phyloP scores from a whole-genome alignment of 2,888 invertebrate species.

The Zaprionus obscuricornis region DNA sequence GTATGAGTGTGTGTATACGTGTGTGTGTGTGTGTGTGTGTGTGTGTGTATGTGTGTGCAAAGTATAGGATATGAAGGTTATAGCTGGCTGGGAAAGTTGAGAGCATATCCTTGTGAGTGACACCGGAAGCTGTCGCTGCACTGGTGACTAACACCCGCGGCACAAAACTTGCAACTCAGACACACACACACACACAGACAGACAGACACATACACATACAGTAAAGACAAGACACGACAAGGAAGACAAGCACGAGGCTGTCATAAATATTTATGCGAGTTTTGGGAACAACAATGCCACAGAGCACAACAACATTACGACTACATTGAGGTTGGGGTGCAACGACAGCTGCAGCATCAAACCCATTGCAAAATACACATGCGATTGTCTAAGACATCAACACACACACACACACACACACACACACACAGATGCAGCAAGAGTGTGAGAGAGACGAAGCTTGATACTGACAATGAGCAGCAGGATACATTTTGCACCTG shows the following conservation, averaged over 20 bases:
- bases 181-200: neutral
- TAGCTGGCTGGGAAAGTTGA: conserved; percentile 6
- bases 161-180: conserved; percentile 55
- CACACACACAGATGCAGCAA: conserved; percentile 40
- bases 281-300: conserved; percentile 80
- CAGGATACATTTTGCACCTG: conserved; percentile 66
- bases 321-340: conserved; percentile 24
- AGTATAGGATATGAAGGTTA: neutral
- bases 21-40: neutral
- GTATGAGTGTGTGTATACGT: neutral
- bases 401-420: conserved; percentile 25
- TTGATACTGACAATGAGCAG: conserved; percentile 76
- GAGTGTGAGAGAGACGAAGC: too few relatives aligned
- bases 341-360: conserved; percentile 1
- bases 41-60: neutral
- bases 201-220: too few relatives aligned
- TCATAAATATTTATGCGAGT: conserved; percentile 83
- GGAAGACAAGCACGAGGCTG: conserved; percentile 66
- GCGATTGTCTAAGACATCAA: conserved; percentile 70
- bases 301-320: conserved; percentile 50
- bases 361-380: conserved; percentile 53
- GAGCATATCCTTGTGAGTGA: conserved; percentile 68
- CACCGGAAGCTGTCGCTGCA: conserved; percentile 71
- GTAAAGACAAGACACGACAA: conserved; percentile 46
- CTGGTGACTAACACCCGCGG: conserved; percentile 55